Evolutionary conservation across 64 coral and sea anemone species (phyloP), one percentile per base, ranked within the genome.

Genomic region (Acropora tenuis): DNA sequence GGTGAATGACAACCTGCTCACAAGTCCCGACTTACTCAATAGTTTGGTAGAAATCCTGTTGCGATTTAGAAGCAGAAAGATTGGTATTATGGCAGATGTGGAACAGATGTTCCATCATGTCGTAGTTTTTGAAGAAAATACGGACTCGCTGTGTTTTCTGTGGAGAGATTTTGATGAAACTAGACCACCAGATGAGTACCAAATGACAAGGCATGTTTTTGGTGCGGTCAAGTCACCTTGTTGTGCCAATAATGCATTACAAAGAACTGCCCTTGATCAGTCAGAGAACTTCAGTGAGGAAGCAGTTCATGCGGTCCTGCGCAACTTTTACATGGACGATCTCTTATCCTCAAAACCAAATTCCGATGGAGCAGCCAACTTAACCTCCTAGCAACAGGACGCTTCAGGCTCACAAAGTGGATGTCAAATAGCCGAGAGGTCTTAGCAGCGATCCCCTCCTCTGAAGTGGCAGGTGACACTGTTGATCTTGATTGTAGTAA

Each of bases 51-150:
- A 75, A 47, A 58, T 93, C 58, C 84, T 77, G 1, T 47, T 93
- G 43, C 40, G 81, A 49, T 92, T 92, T 86, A 73, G 82, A 4
- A 57, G 16, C 5, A 58, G 71, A 12, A 83, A 65, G 72, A 75
- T 92, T 12, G 90, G 78, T 1, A 4, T 84, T 8, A 92, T 92
- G 90, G 79, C 45, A 43, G 78, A 83, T 30, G 40, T 90, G 0
- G 57, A 90, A 82, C 65, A 71, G 67, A 90, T 90, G 82, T 92
- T 92, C 67, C 82, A 87, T 48, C 82, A 92, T 47, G 88, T 90
- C 13, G 15, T 61, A 43, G 93, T 94, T 13, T 73, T 40, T 75
- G 74, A 47, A 76, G 15, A 76, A 74, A 72, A 94, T 47, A 73
- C 68, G 55, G 93, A 90, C 66, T 82, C 83, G 15, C 47, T 90